These are phyloP conservation scores for Sebastes kiyomatsui DNA, from an alignment of 2,797 vertebrate genomes.

Conservation along the genomic window DNA sequence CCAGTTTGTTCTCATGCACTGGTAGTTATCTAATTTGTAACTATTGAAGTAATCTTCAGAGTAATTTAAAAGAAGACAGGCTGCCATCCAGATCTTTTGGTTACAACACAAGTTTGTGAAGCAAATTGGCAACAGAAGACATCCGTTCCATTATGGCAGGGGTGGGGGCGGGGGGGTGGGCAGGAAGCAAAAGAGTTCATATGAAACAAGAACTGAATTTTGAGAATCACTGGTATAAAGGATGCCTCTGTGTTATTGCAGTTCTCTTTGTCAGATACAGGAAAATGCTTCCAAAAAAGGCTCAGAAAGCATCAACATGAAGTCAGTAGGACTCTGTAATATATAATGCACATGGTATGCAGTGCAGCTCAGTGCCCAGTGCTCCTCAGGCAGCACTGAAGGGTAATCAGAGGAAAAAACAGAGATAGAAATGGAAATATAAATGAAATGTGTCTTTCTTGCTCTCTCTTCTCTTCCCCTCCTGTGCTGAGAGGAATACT, in stretches of 20 bases:
- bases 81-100: not conserved
- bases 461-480: constrained; percentile 7
- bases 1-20: not conserved
- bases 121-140: not conserved
- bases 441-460: constrained; percentile 16
- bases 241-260: not conserved
- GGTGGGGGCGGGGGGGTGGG: too few relatives aligned
- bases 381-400: not conserved
- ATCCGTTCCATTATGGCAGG: not conserved
- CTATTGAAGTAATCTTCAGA: not conserved
- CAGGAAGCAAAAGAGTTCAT: not conserved
- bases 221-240: not conserved
- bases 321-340: not conserved
- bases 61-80: not conserved
- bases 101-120: not conserved
- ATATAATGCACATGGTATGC: not conserved
- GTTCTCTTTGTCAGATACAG: not conserved
- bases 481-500: constrained; percentile 51
- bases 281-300: not conserved
- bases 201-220: not conserved
- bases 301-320: not conserved
- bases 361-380: not conserved
- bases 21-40: not conserved
- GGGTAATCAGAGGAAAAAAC: not conserved
- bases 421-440: constrained; percentile 8